Evolutionary conservation across 2,797 vertebrate genomes (phyloP).

Genomic region (Phalanger gymnotis): DNA sequence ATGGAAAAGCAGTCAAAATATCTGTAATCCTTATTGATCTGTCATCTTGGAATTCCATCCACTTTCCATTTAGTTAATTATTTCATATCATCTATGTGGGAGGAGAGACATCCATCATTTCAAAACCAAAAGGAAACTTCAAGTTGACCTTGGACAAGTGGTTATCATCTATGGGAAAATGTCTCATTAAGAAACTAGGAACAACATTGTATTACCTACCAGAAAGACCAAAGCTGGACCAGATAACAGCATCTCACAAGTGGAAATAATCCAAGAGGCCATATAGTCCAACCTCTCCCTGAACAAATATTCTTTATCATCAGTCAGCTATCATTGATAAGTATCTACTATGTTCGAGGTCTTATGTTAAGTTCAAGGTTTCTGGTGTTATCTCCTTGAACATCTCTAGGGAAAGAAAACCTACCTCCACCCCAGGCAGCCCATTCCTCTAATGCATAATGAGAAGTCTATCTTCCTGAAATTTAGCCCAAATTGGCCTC

Average conservation of each 20-base stretch:
- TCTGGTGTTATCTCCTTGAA: neutral
- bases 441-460: neutral
- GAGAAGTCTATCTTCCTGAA: neutral
- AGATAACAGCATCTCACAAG: neutral
- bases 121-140: neutral
- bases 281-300: neutral
- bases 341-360: neutral
- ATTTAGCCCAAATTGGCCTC: neutral
- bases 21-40: neutral
- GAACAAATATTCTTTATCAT: neutral
- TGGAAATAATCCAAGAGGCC: neutral
- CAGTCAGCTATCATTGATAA: neutral
- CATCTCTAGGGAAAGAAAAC: neutral
- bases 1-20: neutral
- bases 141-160: neutral
- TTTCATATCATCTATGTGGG: neutral
- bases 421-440: neutral
- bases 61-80: neutral
- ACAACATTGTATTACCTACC: neutral
- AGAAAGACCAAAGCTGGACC: neutral
- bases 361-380: neutral
- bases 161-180: neutral
- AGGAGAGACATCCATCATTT: neutral
- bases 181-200: neutral
- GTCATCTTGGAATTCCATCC: neutral